Evolutionary conservation across 2,797 vertebrate species (phyloP), one percentile per base, ranked within the genome.

Genomic region (Protonibea diacanthus): DNA sequence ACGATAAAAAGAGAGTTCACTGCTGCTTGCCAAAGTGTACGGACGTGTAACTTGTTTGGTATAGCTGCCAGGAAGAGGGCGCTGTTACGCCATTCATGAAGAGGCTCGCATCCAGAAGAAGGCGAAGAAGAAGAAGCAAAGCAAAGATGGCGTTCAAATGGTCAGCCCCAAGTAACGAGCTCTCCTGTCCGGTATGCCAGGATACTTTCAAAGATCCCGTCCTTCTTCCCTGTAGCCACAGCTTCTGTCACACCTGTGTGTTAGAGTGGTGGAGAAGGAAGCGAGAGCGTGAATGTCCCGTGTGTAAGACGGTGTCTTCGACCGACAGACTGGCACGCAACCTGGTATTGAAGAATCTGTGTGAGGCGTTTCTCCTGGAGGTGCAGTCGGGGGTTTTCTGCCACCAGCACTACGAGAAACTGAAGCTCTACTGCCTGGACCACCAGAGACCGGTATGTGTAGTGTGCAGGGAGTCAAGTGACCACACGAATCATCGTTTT

Each of bases 341-440:
- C 59, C 48, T 53, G 3, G 72, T 55, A 4, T 0, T 80, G 66
- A 80, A 55, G 60, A 75, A 65, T 40, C 27, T 80, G 21, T 75
- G 72, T 14, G 72, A 80, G 14, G 40, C 53, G 0, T 75, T 53
- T 5, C 5, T 6, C 0, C 53, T 70, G 60, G 60, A 80, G 12
- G 4, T 53, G 47, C 38, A 48, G 0, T 42, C 71, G 0, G 60
- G 27, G 1, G 9, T 4, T 0, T 2, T 53, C 8, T 80, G 78
- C 21, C 17, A 11, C n/a, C 66, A 15, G 27, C 78, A 80, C 66
- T 0, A 0, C 4, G 72, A 80, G 53, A 71, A 2, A 3, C 38
- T 71, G 12, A 60, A 71, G 60, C 78, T 74, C 0, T 80, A 25
- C 65, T 80, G 78, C 25, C 8, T 9, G 45, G 59, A 80, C 38